Percentiles rank a stretch among this genome's conserved stretches.
These are phyloP conservation scores for Xestia c-nigrum DNA, from an alignment of 2,888 invertebrate genomes.

Conservation along the genomic window DNA sequence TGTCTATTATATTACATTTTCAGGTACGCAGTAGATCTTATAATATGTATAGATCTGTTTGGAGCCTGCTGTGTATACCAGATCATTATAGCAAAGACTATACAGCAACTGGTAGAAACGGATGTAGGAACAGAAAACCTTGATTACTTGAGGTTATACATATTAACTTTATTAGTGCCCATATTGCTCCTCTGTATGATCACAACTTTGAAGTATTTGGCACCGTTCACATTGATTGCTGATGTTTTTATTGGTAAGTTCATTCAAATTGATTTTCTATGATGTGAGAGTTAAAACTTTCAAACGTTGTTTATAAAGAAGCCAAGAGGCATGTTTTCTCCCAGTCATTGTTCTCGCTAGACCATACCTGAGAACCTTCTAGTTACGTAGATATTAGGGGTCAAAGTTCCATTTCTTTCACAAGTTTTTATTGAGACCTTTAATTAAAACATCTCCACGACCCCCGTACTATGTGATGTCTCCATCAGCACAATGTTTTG, in stretches of 20 bases:
- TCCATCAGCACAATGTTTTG: too few relatives aligned
- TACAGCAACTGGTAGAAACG: constrained; percentile 78
- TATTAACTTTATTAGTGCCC: constrained; percentile 79
- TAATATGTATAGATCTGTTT: constrained; percentile 85
- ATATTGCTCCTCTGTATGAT: constrained; percentile 86
- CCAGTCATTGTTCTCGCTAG: too few relatives aligned
- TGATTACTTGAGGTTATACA: constrained; percentile 79
- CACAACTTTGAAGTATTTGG: constrained; percentile 84
- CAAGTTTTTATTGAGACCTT: too few relatives aligned
- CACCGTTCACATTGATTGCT: constrained; percentile 84
- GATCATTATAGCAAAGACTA: constrained; percentile 86
- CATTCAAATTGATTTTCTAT: background rate
- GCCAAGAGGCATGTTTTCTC: too few relatives aligned
- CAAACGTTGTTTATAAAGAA: too few relatives aligned
- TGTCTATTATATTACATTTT: background rate
- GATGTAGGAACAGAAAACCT: constrained; percentile 67
- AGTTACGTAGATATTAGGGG: too few relatives aligned
- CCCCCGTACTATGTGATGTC: too few relatives aligned
- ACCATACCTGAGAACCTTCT: too few relatives aligned
- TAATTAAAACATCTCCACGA: too few relatives aligned
- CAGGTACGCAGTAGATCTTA: constrained; percentile 78
- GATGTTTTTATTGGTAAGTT: constrained; percentile 84
- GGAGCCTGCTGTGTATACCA: constrained; percentile 87
- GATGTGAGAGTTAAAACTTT: background rate
- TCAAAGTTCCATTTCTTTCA: too few relatives aligned